Evolutionary conservation across 2,797 vertebrate genomes (phyloP).

Genomic region (Manis crassicaudata): DNA sequence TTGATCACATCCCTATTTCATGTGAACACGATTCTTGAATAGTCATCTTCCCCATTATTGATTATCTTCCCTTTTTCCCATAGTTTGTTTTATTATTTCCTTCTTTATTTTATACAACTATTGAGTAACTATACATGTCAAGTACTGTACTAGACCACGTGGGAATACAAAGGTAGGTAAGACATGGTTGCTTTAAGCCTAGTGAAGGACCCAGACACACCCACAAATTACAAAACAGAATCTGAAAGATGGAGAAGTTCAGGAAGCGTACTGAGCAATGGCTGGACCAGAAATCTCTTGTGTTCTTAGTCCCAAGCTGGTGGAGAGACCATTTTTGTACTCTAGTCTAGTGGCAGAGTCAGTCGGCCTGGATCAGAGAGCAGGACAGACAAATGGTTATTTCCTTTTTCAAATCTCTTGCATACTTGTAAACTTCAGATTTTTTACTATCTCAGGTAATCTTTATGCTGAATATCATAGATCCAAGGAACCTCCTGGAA

Average conservation of each 20-base stretch:
- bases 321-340: background rate
- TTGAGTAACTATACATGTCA: background rate
- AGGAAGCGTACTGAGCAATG: background rate
- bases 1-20: background rate
- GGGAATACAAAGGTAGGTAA: background rate
- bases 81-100: background rate
- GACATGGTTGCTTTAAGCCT: background rate
- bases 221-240: conserved; percentile 10
- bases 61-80: background rate
- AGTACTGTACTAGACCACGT: background rate
- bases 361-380: conserved; percentile 9
- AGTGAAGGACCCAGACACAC: background rate
- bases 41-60: background rate
- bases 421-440: background rate
- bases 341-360: background rate
- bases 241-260: background rate
- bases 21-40: background rate
- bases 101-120: conserved; percentile 9
- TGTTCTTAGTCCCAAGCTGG: background rate
- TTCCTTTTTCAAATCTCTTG: conserved; percentile 12
- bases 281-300: background rate
- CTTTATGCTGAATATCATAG: background rate
- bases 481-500: background rate
- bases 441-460: background rate
- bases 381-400: background rate